Base-by-base conservation (phyloP, 2,888 invertebrate genomes). In the Dysmachus trigonus region DNA sequence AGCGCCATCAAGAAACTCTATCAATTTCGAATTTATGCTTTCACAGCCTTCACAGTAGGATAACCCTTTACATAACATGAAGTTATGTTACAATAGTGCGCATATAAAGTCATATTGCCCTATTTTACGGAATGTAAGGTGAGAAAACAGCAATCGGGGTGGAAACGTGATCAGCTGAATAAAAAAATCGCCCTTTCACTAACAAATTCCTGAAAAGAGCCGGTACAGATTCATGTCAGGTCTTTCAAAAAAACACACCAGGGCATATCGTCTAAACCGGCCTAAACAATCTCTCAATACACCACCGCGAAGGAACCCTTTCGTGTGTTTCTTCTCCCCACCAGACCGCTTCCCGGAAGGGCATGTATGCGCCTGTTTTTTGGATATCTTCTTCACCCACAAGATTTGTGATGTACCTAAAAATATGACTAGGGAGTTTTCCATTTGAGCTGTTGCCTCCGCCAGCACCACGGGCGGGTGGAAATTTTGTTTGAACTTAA, bases 161-260 rank as follows among this genome's bases (percentile, higher is more conserved):
- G 15, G 2, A 15, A 15, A 41, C 38, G 38, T 41, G 15, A 15
- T 41, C 38, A 8, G 13, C 38, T 41, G 38, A 41, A 41, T 41
- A 41, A 41, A 41, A n/a, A 41, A 15, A 41, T 3, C 13, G 38
- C 38, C 3, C 15, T 41, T 41, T 41, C n/a, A 41, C 38, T 41
- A 33, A n/a, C n/a, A 30, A 35, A 73, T 13, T 30, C 0, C 27
- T 51, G 5, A 79, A 30, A 18, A 10, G 30, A 47, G 2, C n/a
- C 30, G 18, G 41, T 79, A 30, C 31, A 51, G 41, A 47, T 51
- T 51, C 79, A 79, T 51, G 79, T 47, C 79, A 79, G 79, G n/a
- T 51, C 15, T 30, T 47, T 47, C 27, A 41, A 51, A 51, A 31
- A 79, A 30, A 51, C 31, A 30, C 30, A 30, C 47, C 8, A 47